These are phyloP conservation scores for Druceiella hillmani DNA, from an alignment of 2,888 invertebrate genomes.

Conservation along the genomic window DNA sequence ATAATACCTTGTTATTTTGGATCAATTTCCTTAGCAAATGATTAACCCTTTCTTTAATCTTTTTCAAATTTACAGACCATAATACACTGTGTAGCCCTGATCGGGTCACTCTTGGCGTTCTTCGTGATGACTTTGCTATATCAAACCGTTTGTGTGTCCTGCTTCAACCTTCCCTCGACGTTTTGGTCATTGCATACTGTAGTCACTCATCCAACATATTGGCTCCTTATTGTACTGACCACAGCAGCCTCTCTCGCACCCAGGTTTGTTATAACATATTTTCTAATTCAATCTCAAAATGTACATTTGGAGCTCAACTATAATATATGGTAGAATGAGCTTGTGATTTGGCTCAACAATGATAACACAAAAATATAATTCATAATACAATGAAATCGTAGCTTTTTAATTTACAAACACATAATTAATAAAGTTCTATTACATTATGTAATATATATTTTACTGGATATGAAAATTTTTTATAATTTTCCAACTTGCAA, in stretches of 20 bases:
- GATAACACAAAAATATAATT: no score
- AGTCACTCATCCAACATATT: constrained; percentile 68
- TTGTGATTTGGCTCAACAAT: no score
- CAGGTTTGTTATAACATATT: no score
- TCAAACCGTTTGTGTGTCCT: constrained; percentile 75
- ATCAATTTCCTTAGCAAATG: not conserved
- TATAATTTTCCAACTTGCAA: no score
- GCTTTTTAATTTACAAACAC: no score
- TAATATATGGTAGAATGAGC: no score
- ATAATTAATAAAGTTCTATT: no score
- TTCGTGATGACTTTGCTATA: constrained; percentile 80
- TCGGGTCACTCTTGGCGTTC: constrained; percentile 74
- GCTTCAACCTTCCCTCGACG: constrained; percentile 80
- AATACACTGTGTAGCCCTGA: constrained; percentile 72
- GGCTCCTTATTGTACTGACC: constrained; percentile 73
- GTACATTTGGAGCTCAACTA: no score
- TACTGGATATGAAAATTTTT: no score
- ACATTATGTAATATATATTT: no score
- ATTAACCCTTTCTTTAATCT: not conserved
- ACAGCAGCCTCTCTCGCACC: constrained; percentile 76
- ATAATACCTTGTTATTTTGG: not conserved
- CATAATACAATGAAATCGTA: no score
- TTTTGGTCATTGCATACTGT: constrained; percentile 82
- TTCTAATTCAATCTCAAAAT: no score
- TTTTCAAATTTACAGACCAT: constrained; percentile 62